Evolutionary conservation across 2,888 invertebrate genomes (phyloP).

Genomic region (Tenodera sinensis): DNA sequence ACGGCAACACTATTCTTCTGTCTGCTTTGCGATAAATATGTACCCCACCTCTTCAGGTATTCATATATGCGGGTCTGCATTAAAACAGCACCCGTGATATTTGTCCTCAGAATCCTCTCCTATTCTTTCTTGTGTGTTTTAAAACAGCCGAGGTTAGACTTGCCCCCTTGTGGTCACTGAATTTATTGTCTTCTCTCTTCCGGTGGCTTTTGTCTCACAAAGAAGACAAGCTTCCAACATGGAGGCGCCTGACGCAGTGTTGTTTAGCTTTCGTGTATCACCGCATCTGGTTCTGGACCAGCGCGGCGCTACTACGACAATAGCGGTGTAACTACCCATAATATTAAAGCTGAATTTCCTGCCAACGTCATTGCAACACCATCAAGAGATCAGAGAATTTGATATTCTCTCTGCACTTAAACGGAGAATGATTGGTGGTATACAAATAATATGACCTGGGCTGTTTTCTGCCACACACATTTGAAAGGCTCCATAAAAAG

Average conservation of each 20-base stretch:
- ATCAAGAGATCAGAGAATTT: too few species aligned
- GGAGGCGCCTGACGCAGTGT: not conserved
- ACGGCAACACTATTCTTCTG: conserved; percentile 18
- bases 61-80: conserved; percentile 23
- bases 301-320: not conserved
- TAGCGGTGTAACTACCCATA: too few species aligned
- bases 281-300: not conserved
- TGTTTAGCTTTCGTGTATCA: not conserved
- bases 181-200: conserved; percentile 19
- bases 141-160: not conserved
- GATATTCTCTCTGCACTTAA: too few species aligned
- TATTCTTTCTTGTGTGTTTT: not conserved
- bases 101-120: conserved; percentile 5
- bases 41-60: conserved; percentile 23
- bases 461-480: too few species aligned
- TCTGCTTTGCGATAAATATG: not conserved
- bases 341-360: too few species aligned
- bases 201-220: conserved; percentile 20
- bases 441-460: too few species aligned
- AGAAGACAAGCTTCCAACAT: not conserved
- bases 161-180: not conserved
- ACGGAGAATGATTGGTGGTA: too few species aligned
- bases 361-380: too few species aligned
- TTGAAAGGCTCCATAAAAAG: too few species aligned
- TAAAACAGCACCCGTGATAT: conserved; percentile 16